Conservation (phyloP, 2,888 invertebrate species). For the Corbicula japonica region DNA sequence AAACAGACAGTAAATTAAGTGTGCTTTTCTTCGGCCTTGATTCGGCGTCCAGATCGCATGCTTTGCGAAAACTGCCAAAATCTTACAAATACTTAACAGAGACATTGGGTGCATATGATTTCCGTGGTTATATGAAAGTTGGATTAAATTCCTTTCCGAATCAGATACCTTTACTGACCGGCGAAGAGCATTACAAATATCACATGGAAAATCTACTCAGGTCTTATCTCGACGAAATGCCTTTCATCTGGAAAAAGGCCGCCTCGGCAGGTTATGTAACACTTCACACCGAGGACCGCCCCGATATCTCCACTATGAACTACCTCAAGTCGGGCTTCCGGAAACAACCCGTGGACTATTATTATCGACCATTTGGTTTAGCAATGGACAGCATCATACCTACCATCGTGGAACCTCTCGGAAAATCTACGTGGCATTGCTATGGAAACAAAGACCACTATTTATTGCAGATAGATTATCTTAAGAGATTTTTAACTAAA, state of each 20-base stretch:
- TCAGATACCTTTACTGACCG: slow-evolving; percentile 61
- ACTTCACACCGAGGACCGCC: slow-evolving; percentile 93
- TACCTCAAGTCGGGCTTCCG: slow-evolving; percentile 91
- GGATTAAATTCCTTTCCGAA: slow-evolving; percentile 69
- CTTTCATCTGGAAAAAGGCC: slow-evolving; percentile 94
- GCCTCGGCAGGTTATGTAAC: slow-evolving; percentile 92
- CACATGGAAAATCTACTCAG: slow-evolving; percentile 28
- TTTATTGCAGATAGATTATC: slow-evolving; percentile 89
- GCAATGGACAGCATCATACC: slow-evolving; percentile 86
- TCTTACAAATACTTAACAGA: slow-evolving; percentile 61
- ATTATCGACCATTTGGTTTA: slow-evolving; percentile 91
- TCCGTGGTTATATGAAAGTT: slow-evolving; percentile 68
- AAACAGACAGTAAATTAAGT: slow-evolving; percentile 45
- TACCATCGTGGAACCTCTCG: slow-evolving; percentile 53
- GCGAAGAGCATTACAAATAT: slow-evolving; percentile 34
- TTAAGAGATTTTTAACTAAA: slow-evolving; percentile 88
- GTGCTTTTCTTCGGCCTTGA: slow-evolving; percentile 53
- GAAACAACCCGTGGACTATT: slow-evolving; percentile 93
- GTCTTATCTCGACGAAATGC: slow-evolving; percentile 86
- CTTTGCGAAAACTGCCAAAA: slow-evolving; percentile 58
- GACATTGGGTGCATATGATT: slow-evolving; percentile 53
- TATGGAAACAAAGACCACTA: slow-evolving; percentile 91
- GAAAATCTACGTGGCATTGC: slow-evolving; percentile 87
- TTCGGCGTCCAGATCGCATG: slow-evolving; percentile 51
- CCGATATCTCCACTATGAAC: slow-evolving; percentile 92